Conservation (phyloP, 2,888 invertebrate species). For the Drosophila pseudotalamancana region DNA sequence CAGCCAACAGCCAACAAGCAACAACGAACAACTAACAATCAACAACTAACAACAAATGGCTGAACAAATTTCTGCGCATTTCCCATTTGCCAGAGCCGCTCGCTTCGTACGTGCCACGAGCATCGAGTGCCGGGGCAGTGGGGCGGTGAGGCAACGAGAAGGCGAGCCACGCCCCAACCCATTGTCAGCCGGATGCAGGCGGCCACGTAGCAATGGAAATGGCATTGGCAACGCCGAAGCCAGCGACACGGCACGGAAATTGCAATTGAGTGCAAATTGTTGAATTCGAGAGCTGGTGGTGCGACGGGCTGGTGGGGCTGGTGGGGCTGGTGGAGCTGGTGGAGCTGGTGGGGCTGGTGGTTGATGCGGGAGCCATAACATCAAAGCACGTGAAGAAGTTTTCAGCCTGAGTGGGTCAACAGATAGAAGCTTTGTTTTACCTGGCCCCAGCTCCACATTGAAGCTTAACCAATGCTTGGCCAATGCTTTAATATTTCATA, state of each 20-base stretch:
- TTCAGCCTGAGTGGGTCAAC: conserved; percentile 26
- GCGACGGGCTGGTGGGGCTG: background rate
- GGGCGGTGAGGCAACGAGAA: background rate
- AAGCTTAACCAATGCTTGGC: conserved; percentile 2
- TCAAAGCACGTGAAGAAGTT: conserved; percentile 12
- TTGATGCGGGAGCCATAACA: background rate
- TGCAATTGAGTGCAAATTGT: conserved; percentile 76
- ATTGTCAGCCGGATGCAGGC: conserved; percentile 37
- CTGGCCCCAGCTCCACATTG: background rate
- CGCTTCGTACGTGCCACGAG: conserved; percentile 39
- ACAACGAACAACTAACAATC: conserved; percentile 31
- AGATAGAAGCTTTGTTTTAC: conserved; percentile 19
- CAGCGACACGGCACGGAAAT: conserved; percentile 63
- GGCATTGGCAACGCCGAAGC: conserved; percentile 45
- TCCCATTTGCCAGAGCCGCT: conserved; percentile 44
- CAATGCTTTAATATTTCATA: conserved; percentile 63
- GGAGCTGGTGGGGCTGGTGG: background rate
- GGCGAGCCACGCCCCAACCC: background rate
- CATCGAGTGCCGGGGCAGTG: background rate
- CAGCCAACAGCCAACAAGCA: conserved; percentile 50
- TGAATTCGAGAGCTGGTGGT: conserved; percentile 9
- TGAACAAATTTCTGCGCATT: conserved; percentile 72
- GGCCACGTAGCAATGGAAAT: conserved; percentile 69
- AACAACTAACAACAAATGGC: conserved; percentile 71
- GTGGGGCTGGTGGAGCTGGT: background rate